Percentiles rank a stretch among this genome's conserved stretches.
Conservation (phyloP, 2,797 vertebrate genomes). For the Oceanodroma leucorhoa region DNA sequence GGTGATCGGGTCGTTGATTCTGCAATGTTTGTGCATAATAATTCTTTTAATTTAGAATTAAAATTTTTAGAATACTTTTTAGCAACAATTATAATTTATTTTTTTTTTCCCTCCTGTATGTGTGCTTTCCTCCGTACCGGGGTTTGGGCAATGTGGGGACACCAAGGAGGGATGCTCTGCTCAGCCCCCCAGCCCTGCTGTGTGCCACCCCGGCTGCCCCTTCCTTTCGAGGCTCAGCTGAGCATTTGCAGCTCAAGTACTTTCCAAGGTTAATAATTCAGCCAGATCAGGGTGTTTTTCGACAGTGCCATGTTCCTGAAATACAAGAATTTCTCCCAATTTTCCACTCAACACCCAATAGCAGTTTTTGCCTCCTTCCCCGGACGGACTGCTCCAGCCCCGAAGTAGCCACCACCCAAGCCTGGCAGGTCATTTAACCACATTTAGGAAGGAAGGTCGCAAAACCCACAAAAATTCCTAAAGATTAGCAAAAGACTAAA, state of each 20-base stretch:
- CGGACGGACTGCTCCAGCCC: background rate
- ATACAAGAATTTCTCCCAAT: background rate
- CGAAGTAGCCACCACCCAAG: accelerated
- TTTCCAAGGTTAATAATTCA: background rate
- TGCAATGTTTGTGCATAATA: background rate
- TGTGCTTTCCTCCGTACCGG: no score
- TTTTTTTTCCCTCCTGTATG: accelerated
- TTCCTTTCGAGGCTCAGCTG: background rate
- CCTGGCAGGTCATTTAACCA: background rate
- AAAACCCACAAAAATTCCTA: background rate
- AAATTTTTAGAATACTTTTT: background rate
- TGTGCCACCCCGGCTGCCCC: accelerated
- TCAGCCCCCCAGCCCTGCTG: accelerated
- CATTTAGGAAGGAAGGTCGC: accelerated
- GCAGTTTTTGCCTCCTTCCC: background rate
- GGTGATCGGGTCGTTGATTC: background rate
- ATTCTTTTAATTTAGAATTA: background rate
- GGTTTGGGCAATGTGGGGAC: background rate
- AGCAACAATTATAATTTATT: background rate
- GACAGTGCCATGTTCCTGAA: background rate
- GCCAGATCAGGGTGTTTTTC: background rate
- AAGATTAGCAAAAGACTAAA: background rate
- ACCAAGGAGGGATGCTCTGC: background rate
- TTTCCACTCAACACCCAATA: accelerated
- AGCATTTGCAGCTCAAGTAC: background rate